A percentile compares a stretch with the other conserved stretches of the same genome.
These are phyloP conservation scores for Macrobrachium rosenbergii DNA, from an alignment of 1,140 invertebrate species.

Conservation along the genomic window DNA sequence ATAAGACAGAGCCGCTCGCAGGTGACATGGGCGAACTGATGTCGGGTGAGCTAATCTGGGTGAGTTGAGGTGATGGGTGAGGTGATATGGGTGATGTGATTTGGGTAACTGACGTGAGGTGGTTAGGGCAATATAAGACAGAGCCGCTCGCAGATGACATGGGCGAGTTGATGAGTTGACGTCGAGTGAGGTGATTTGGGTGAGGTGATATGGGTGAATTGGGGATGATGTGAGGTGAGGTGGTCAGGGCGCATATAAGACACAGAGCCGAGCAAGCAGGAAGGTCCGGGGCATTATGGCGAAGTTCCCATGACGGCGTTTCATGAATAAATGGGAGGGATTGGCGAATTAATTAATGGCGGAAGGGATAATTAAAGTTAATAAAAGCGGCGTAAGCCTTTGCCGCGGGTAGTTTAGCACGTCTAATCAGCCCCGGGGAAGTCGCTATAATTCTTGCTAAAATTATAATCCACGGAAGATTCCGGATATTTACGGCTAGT, in stretches of 20 bases:
- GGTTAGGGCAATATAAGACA: no score
- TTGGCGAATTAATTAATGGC: conserved; percentile 27
- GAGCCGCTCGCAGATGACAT: no score
- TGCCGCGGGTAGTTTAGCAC: conserved; percentile 5
- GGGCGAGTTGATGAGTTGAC: no score
- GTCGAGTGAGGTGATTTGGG: no score
- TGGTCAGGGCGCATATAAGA: not conserved
- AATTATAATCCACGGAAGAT: not conserved
- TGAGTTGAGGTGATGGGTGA: no score
- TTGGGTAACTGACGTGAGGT: no score
- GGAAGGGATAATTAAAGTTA: conserved; percentile 16
- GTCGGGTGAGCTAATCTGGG: no score
- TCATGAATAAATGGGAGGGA: not conserved
- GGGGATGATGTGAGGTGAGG: not conserved
- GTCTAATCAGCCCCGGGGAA: not conserved
- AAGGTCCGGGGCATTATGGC: not conserved
- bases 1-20: no score
- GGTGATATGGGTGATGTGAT: no score
- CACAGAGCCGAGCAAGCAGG: no score
- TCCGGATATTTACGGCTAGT: conserved; percentile 5
- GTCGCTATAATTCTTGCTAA: not conserved
- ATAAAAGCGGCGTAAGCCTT: conserved; percentile 10
- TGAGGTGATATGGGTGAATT: no score
- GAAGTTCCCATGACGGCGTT: conserved; percentile 14
- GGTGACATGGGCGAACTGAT: no score